A percentile compares a stretch with the other conserved stretches of the same genome.
Evolutionary conservation across 1,140 invertebrate genomes (phyloP).

Genomic region (Drosophila carrolli): DNA sequence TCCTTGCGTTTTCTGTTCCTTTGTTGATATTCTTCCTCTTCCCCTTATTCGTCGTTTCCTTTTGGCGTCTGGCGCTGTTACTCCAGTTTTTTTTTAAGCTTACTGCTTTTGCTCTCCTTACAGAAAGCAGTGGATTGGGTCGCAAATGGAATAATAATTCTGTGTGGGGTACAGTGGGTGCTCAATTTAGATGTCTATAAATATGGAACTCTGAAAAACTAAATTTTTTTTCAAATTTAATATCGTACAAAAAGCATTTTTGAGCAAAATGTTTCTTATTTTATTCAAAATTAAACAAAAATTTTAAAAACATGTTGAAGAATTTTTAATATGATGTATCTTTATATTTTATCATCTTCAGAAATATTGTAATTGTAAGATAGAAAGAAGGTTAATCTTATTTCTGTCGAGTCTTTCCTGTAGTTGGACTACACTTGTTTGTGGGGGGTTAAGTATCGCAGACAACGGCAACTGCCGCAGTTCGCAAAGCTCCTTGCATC

Average conservation of each 20-base stretch:
- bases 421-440: slow-evolving; percentile 13
- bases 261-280: too few species aligned
- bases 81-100: slow-evolving; percentile 58
- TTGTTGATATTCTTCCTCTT: slow-evolving; percentile 22
- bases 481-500: slow-evolving; percentile 16
- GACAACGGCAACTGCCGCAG: slow-evolving; percentile 7
- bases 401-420: slow-evolving; percentile 3
- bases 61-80: slow-evolving; percentile 41
- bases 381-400: too few species aligned
- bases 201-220: not conserved
- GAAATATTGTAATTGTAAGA: too few species aligned
- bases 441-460: slow-evolving; percentile 5
- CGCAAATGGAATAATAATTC: slow-evolving; percentile 1
- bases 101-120: slow-evolving; percentile 13
- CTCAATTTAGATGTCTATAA: not conserved
- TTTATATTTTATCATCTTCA: too few species aligned
- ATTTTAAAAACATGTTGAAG: too few species aligned
- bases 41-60: slow-evolving; percentile 32
- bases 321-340: too few species aligned
- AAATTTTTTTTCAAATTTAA: not conserved
- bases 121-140: slow-evolving; percentile 2
- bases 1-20: slow-evolving; percentile 32
- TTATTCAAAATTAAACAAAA: too few species aligned
- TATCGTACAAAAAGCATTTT: not conserved
- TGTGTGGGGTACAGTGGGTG: not conserved